These are phyloP conservation scores for Hirudinaria manillensis DNA, from an alignment of 2,888 invertebrate species.

Conservation along the genomic window DNA sequence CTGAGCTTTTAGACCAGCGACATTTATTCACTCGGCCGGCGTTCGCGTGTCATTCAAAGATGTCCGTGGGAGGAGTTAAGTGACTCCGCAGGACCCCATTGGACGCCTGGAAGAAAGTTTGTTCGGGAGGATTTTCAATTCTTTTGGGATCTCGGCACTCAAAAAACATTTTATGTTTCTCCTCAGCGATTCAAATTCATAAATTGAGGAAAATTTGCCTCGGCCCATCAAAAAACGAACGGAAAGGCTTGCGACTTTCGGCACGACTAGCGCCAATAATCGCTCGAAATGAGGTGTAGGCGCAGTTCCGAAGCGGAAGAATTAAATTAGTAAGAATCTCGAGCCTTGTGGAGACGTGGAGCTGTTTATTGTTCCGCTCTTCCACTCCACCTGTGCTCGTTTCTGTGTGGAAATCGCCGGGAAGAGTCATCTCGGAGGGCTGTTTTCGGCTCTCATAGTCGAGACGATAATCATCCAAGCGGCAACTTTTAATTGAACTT, in stretches of 20 bases:
- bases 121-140: constrained; percentile 2
- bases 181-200: neutral
- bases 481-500: constrained; percentile 16
- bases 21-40: neutral
- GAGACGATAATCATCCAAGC: neutral
- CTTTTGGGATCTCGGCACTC: constrained; percentile 6
- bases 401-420: neutral
- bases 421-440: neutral
- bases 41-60: constrained; percentile 1
- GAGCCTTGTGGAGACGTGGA: neutral
- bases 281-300: neutral
- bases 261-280: neutral
- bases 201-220: neutral
- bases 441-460: neutral
- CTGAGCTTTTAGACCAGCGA: neutral
- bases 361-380: neutral
- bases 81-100: neutral
- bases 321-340: constrained; percentile 3
- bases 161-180: constrained; percentile 11
- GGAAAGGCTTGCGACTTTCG: constrained; percentile 5
- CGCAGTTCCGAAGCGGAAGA: neutral
- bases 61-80: constrained; percentile 3
- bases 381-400: neutral
- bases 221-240: neutral
- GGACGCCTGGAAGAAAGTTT: constrained; percentile 1